Evolutionary conservation across 2,888 invertebrate genomes (phyloP), one percentile per base, ranked within the genome.

Genomic region (Eupithecia centaureata): DNA sequence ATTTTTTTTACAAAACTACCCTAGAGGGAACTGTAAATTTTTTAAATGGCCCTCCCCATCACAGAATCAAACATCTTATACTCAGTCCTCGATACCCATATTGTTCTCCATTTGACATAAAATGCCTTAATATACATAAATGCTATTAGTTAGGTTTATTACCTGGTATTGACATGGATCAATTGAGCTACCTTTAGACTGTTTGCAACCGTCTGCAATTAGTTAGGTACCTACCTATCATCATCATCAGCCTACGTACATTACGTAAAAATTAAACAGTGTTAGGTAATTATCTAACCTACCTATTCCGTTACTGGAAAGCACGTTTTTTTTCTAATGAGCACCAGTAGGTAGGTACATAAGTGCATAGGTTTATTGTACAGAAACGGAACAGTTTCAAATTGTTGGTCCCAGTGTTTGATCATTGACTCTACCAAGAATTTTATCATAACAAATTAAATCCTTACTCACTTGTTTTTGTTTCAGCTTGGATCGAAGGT

Each of bases 401-500:
- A n/a, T n/a, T n/a, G n/a, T n/a, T n/a, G n/a, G n/a, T 18, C 42
- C 18, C 18, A 18, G 8, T 42, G 8, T 18, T 42, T 18, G 18
- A 18, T n/a, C n/a, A n/a, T n/a, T n/a, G n/a, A n/a, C n/a, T 33
- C 38, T 35, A 7, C 38, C 42, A 42, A 42, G 18, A 18, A 42
- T 8, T n/a, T 18, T n/a, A 35, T n/a, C 35, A n/a, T n/a, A 35
- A 35, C 5, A 25, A 47, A 25, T 25, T 13, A 52, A 27, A 27
- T 27, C 7, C 15, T 5, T 32, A 57, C 57, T 57, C 32, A 57
- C 57, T 57, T 33, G 57, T 57, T 22, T 56, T 47, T 52, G 52
- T 52, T 27, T 52, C 47, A 18, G 22, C 18, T 47, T 22, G 3
- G 27, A 15, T 27, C 52, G 57, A 57, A 57, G 57, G 57, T 56